Evolutionary conservation across 1,140 invertebrate species (phyloP), one percentile per base, ranked within the genome.

Genomic region (Dendroctonus valens): DNA sequence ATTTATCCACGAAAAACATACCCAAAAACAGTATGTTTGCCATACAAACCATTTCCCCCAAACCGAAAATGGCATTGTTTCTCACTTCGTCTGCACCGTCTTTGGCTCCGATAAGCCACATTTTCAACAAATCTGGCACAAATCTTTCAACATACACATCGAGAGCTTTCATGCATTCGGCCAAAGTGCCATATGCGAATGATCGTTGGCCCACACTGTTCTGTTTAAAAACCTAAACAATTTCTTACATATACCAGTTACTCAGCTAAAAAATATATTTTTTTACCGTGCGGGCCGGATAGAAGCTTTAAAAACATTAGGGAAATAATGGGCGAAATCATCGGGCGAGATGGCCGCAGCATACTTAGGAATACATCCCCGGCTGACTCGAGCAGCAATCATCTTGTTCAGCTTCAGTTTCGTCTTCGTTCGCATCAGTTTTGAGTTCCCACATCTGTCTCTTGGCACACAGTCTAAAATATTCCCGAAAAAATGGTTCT

Each of bases 51-150:
- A 92, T 80, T 74, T 93, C 89, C 8, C 91, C 91, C 37, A 93
- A 78, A 37, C 87, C 90, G 79, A 83, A 93, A 44, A 89, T 86
- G 0, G 87, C 82, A 79, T 93, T 94, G 73, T 90, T 91, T 26
- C 91, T 81, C 3, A 92, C 87, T 78, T 91, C 86, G 38, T 85
- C 84, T 70, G 86, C 84, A 4, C 81, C 65, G 77, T 93, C 89
- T 54, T 78, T 81, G 0, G 84, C 79, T 12, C 83, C 81, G 59
- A 76, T 80, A 11, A 89, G 78, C 66, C 91, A 85, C 15, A 87
- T 69, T 8, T 88, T 84, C 49, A 89, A 81, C 44, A 93, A 74
- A 48, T 83, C 77, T 15, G 81, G 76, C 9, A 87, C 81, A 75
- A 88, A 91, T 11, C 80, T 77, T 37, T 76, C 78, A 0, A 84